Evolutionary conservation across 2,888 invertebrate species (phyloP), one percentile per base, ranked within the genome.

Genomic region (Abrostola tripartita): DNA sequence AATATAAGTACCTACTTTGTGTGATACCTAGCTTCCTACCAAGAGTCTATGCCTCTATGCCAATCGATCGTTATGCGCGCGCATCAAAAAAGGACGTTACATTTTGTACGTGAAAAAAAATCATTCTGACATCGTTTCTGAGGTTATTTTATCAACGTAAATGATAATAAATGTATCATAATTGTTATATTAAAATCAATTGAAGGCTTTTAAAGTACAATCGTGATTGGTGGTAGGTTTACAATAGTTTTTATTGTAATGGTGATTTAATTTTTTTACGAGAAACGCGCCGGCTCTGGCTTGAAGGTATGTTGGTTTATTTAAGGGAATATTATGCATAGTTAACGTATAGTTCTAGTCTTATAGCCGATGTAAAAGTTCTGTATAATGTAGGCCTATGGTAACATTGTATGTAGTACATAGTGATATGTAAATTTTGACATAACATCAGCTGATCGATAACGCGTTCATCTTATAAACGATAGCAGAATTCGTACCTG

Each of bases 1-100:
- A 2, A 24, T 4, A 2, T 24, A 24, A 24, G 4, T 24, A 24
- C 24, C 4, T 24, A 24, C 24, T 24, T 24, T 24, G 6, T 37
- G 42, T 67, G 41, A 67, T 71, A 71, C 49, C 56, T 65, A 63
- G 79, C 73, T 72, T 62, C 4, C 55, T 53, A 55, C 61, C 50
- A 52, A 71, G 54, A 61, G 63, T 56, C n/a, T 42, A 52, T 24
- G 54, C 40, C 50, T 87, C n/a, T 42, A 52, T 24, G 54, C 40
- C 50, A 86, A 93, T 92, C 85, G 92, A 93, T 90, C 85, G 60
- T 11, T 41, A 10, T 93, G 93, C 93, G 93, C 93, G 93, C 93
- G 93, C 93, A 92, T 50, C 41, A 40, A 35, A 47, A 79, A 75
- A 56, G 80, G 74, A 79, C 88, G 90, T 86, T 89, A 86, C 65